These are phyloP conservation scores for Babylonia areolata DNA, from an alignment of 1,140 invertebrate genomes.

Conservation along the genomic window DNA sequence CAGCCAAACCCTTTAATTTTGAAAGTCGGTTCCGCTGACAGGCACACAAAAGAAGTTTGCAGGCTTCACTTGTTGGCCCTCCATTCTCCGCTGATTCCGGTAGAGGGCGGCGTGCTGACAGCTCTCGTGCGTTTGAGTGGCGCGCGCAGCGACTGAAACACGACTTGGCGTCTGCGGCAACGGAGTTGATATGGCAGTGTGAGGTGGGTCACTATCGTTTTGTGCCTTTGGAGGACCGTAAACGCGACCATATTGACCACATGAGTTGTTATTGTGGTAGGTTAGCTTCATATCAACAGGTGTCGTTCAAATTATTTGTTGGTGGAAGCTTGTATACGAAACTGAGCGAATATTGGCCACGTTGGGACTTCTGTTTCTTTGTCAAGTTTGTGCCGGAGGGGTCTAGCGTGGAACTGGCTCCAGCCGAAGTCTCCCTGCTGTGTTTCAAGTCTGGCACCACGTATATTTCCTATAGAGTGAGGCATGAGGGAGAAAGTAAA, in stretches of 20 bases:
- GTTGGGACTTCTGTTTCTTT: not conserved
- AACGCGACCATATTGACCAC: not conserved
- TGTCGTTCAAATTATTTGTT: not conserved
- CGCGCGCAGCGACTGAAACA: slow-evolving; percentile 21
- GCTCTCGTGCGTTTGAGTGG: not conserved
- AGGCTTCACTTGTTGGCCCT: not conserved
- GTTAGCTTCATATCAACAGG: not conserved
- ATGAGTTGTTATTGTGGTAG: not conserved
- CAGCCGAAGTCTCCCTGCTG: not conserved
- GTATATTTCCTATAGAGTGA: not conserved
- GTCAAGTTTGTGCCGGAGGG: not conserved
- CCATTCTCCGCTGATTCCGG: not conserved
- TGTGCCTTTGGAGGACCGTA: not conserved
- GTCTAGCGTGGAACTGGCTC: not conserved
- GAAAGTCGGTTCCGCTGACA: not conserved
- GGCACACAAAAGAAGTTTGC: not conserved
- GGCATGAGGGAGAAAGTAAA: not conserved
- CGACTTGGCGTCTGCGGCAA: slow-evolving; percentile 41
- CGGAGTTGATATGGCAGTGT: not conserved
- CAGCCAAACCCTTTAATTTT: not conserved
- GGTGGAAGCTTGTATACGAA: not conserved
- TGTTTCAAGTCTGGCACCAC: slow-evolving; percentile 5
- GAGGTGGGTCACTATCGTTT: slow-evolving; percentile 26
- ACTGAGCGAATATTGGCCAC: not conserved
- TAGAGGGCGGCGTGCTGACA: not conserved